Base-by-base conservation (phyloP, 2,888 invertebrate species). In the Macroteleia sp. region DNA sequence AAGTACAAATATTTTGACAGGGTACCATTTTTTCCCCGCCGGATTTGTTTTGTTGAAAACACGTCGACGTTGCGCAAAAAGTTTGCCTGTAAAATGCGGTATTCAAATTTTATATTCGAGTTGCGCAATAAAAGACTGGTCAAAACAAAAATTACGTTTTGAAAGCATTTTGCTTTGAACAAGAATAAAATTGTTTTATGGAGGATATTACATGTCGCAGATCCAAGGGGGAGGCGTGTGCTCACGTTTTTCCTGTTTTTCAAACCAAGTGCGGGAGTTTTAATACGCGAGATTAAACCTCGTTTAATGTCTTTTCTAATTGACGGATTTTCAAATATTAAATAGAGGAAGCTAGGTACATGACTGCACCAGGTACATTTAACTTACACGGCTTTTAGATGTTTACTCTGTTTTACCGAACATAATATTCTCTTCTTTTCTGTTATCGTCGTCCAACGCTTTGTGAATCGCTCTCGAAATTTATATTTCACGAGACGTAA, bases 391-490 rank as follows among this genome's bases (percentile, higher is more conserved):
- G 67, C 67, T 69, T 69, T 57, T 69, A 32, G 30, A 44, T 69
- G 20, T 48, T 17, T 44, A 25, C 57, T 57, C 39, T 28, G 57
- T 41, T 20, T 56, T 25, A 6, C 48, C 36, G 48, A 57, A 57
- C 57, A 32, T 57, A 69, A 56, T 50, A 48, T 64, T 70, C 52
- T 39, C 36, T 46, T 34, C 56, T n/a, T 59, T 42, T 54, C 41
- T 67, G 42, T 77, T 5, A 78, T 73, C 46, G 59, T 54, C 59
- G 48, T 67, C 69, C 69, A 77, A 56, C 81, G 82, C 79, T 83
- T 85, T 56, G 28, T 46, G 17, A 54, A 39, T 46, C 28, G 61
- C 78, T 50, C 56, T 67, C 30, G 70, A 61, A 41, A 74, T 64
- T n/a, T n/a, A 59, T 64, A 64, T 78, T 57, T 25, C 44, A 46